Percentiles rank a stretch among this genome's conserved stretches.
phyloP scores from a whole-genome alignment of 2,888 invertebrate genomes.

The Drosophila robusta region DNA sequence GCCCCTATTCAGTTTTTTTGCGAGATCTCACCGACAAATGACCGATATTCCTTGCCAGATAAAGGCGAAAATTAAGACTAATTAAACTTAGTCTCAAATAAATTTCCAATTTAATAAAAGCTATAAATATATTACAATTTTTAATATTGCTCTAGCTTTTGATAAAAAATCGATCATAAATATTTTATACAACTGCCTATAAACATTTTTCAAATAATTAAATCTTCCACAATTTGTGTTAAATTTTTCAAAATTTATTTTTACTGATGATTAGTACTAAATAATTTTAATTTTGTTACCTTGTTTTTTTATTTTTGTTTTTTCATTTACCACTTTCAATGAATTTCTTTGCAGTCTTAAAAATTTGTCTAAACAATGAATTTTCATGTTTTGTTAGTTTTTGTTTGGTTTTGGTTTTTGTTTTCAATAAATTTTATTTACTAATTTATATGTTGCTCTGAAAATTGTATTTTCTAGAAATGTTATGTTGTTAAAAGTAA shows the following conservation, averaged over 20 bases:
- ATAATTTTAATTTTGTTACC: conserved; percentile 63
- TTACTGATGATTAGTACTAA: conserved; percentile 78
- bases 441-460: conserved; percentile 54
- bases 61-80: no score
- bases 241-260: conserved; percentile 70
- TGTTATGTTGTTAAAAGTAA: conserved; percentile 47
- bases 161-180: no score
- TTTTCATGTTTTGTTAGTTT: conserved; percentile 63
- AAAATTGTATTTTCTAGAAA: conserved; percentile 59
- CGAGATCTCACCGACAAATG: neutral
- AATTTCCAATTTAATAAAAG: no score
- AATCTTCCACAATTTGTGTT: conserved; percentile 42
- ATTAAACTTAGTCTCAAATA: no score
- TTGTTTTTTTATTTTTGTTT: conserved; percentile 41
- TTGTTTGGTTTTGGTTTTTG: conserved; percentile 1
- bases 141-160: no score
- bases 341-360: conserved; percentile 85
- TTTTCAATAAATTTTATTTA: conserved; percentile 52
- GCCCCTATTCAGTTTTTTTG: neutral
- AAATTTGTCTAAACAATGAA: conserved; percentile 84
- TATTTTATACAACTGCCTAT: no score
- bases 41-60: no score
- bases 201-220: conserved; percentile 4
- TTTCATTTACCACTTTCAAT: conserved; percentile 83
- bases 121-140: no score